Base-by-base conservation (phyloP, 2,888 invertebrate species). In the Hartigia nigra region DNA sequence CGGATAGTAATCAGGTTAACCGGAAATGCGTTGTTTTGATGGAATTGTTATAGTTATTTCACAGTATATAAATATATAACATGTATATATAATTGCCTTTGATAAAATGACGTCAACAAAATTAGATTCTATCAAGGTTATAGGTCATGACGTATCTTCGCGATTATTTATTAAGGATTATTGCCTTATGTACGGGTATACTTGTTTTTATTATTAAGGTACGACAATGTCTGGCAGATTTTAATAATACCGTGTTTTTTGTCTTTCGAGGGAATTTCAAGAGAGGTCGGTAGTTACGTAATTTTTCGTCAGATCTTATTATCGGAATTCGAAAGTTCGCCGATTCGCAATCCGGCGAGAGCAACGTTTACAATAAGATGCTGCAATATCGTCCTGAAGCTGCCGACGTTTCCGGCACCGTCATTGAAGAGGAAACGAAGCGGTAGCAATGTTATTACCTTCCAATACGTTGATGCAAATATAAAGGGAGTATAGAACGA, bases 391-490 rank as follows among this genome's bases (percentile, higher is more conserved):
- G 72, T 34, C 12, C 32, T 9, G 31, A 72, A 23, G 55, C 55
- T 55, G 55, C 23, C 55, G 23, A 55, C 55, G 9, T 55, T 55
- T 55, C 23, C 55, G 55, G 55, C 14, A 23, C 55, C 23, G 23
- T 23, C 23, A 55, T 55, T 23, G 31, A 72, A 31, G 72, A 32
- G 31, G 31, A 72, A 72, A 31, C 31, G 34, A 72, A 72, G 72
- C 31, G 34, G 34, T 72, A 72, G 31, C 31, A 34, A 72, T 72
- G 34, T 12, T 72, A 72, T 72, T 72, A 72, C 72, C 32, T 72
- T 72, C 34, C 31, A 34, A 72, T 72, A 72, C 31, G 34, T 72
- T 72, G 34, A 72, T 72, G 72, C 72, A 34, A 34, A 72, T 31
- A 72, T 72, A 72, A 55, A 55, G 23, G 55, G 9, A 55, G 23